Evolutionary conservation across 2,113 vertebrate species (phyloP).

Genomic region (Opisthocomus hoazin): DNA sequence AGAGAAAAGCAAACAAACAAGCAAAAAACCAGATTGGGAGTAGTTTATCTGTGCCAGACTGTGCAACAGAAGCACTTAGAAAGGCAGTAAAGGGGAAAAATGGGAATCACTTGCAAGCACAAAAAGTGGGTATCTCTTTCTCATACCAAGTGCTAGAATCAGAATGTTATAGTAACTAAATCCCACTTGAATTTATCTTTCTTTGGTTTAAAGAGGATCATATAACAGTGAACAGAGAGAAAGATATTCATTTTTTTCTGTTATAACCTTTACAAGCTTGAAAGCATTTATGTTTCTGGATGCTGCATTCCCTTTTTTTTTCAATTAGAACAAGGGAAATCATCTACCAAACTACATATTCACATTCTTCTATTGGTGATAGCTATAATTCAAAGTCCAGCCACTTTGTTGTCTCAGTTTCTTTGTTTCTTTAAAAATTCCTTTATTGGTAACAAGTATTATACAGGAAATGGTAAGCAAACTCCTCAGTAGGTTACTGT

Average conservation of each 20-base stretch:
- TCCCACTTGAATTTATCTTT: neutral
- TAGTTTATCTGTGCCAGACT: neutral
- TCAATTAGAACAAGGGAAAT: neutral
- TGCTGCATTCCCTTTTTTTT: neutral
- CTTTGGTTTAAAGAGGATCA: neutral
- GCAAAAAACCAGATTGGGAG: neutral
- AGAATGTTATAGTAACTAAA: neutral
- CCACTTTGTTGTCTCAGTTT: neutral
- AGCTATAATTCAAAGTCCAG: neutral
- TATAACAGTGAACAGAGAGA: neutral
- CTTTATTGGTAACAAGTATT: neutral
- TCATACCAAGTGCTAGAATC: neutral
- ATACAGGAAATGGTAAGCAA: neutral
- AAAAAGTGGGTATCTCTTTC: neutral
- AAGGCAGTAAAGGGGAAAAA: neutral
- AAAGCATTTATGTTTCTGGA: neutral
- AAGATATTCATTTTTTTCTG: neutral
- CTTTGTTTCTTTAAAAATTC: neutral
- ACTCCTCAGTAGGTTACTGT: neutral
- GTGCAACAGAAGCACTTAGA: neutral
- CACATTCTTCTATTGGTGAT: neutral
- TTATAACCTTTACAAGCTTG: neutral
- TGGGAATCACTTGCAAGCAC: neutral
- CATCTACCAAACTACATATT: neutral
- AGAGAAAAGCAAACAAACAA: neutral